phyloP scores from a whole-genome alignment of 2,113 vertebrate genomes.

The Arenaria interpres region DNA sequence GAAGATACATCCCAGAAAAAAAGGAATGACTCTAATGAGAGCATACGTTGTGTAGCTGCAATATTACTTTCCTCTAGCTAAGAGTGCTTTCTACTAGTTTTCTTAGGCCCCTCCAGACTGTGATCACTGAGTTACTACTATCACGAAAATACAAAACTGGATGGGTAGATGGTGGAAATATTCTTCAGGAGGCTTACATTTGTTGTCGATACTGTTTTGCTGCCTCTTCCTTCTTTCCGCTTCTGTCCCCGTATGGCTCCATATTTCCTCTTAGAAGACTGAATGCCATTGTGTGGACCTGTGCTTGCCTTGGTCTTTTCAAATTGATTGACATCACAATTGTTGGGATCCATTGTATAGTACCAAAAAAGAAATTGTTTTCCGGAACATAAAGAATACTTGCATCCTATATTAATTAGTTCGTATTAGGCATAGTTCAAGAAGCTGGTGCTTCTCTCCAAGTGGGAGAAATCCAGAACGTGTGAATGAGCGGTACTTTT shows the following conservation, averaged over 20 bases:
- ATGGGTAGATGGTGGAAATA: not conserved
- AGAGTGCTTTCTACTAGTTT: not conserved
- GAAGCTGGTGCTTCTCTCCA: not conserved
- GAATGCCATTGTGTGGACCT: not conserved
- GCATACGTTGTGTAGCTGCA: fast-evolving
- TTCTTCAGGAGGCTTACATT: not conserved
- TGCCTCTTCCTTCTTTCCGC: not conserved
- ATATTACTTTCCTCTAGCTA: not conserved
- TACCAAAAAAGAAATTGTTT: not conserved
- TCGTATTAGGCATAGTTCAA: not conserved
- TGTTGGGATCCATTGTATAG: not conserved
- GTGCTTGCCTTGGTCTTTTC: not conserved
- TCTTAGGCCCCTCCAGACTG: not conserved
- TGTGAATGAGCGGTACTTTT: not conserved
- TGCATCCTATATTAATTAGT: not conserved
- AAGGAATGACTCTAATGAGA: not conserved
- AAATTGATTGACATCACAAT: not conserved
- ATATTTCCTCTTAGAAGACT: not conserved
- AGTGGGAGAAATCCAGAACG: not conserved
- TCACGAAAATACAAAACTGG: not conserved
- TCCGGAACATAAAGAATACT: not conserved
- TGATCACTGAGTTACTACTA: not conserved
- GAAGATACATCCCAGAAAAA: not conserved
- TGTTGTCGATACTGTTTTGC: not conserved
- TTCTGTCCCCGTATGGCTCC: not conserved